Percentiles rank a stretch among this genome's conserved stretches.
Evolutionary conservation across 2,888 invertebrate species (phyloP).

Genomic region (Tridacna gigas): DNA sequence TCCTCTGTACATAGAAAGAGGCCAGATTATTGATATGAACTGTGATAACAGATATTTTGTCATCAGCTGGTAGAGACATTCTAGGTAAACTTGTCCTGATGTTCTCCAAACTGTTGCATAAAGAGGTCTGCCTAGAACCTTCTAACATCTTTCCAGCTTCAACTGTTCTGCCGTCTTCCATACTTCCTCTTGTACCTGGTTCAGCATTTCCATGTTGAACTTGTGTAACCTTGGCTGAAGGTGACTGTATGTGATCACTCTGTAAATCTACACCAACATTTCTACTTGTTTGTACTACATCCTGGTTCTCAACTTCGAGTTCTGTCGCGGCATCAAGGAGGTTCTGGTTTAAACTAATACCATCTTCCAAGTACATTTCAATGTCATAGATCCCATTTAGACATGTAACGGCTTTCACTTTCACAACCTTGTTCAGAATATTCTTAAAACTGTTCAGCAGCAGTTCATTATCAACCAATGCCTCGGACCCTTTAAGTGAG

Average conservation of each 20-base stretch:
- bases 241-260: no score
- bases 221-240: not conserved
- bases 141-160: not conserved
- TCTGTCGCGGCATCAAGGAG: not conserved
- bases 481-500: constrained; percentile 41
- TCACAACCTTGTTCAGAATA: constrained; percentile 35
- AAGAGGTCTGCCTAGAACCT: no score
- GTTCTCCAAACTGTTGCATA: no score
- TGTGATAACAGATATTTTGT: not conserved
- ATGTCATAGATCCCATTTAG: constrained; percentile 58
- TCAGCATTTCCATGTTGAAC: not conserved
- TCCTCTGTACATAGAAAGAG: constrained; percentile 39
- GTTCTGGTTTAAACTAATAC: constrained; percentile 25
- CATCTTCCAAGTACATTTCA: constrained; percentile 49
- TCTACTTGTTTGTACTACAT: no score
- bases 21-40: constrained; percentile 32
- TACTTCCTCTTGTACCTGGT: not conserved
- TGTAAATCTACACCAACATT: no score
- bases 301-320: not conserved
- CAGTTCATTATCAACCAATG: constrained; percentile 33
- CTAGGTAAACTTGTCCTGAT: not conserved
- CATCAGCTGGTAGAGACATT: not conserved
- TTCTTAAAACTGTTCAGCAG: constrained; percentile 15
- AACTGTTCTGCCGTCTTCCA: not conserved
- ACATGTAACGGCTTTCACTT: constrained; percentile 34